These are phyloP conservation scores for Crambe crambe DNA, from an alignment of 37 sponge, comb jelly and placozoan genomes.

Conservation along the genomic window DNA sequence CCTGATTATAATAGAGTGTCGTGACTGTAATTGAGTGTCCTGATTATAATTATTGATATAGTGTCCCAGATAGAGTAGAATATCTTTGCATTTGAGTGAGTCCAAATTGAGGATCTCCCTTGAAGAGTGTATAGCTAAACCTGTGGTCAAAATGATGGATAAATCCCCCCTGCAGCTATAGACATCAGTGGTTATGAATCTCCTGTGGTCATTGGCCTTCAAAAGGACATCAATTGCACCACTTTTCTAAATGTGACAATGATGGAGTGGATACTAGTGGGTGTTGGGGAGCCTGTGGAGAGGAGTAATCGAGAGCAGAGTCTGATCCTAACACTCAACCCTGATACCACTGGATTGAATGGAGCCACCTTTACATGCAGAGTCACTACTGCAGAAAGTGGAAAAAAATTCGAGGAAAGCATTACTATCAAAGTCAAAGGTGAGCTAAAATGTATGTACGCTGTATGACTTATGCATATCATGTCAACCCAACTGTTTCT, in stretches of 20 bases:
- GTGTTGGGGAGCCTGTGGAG: conserved; percentile 1
- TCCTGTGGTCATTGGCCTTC: conserved; percentile 1
- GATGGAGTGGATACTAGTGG: conserved; percentile 23
- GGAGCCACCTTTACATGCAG: neutral
- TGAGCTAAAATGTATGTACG: too few species aligned
- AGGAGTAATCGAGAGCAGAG: neutral
- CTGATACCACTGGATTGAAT: neutral
- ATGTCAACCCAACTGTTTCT: too few species aligned
- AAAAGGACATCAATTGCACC: neutral
- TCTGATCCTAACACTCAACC: neutral
- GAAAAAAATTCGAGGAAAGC: neutral
- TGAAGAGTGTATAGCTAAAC: too few species aligned
- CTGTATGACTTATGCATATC: too few species aligned
- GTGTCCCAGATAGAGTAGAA: too few species aligned
- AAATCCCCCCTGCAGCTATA: neutral
- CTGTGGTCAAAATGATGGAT: too few species aligned
- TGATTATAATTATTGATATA: too few species aligned
- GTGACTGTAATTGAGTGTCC: too few species aligned
- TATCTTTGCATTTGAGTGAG: too few species aligned
- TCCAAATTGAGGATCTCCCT: too few species aligned
- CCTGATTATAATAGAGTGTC: too few species aligned
- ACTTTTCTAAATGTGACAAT: conserved; percentile 2
- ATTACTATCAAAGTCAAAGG: neutral
- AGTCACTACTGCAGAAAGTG: neutral
- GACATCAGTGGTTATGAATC: neutral